Evolutionary conservation across 2,113 vertebrate genomes (phyloP), one percentile per base, ranked within the genome.

Genomic region (Typhlomys cinereus): DNA sequence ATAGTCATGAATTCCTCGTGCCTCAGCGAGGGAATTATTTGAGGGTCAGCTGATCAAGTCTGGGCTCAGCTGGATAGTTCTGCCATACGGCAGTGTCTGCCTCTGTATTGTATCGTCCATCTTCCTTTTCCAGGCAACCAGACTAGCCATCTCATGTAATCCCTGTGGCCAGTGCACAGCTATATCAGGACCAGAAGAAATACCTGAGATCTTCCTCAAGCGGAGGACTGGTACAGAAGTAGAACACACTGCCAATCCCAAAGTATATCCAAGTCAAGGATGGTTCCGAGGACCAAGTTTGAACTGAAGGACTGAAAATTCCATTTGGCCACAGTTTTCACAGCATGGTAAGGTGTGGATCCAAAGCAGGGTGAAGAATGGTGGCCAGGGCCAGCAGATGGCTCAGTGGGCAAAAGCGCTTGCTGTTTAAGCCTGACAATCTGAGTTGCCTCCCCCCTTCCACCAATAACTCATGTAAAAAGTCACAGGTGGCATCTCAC

Each of bases 51-150:
- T 71, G 61, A 17, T 25, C 17, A 88, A n/a, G n/a, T n/a, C n/a
- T n/a, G n/a, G n/a, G n/a, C n/a, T n/a, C 14, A 14, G 23, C 29
- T 2, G 23, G n/a, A 10, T 15, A 31, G 15, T 54, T 93, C 54
- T 67, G 39, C n/a, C 20, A 2, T 0, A 4, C 6, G 3, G 1
- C 17, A 17, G 2, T 23, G 29, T 61, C 64, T 76, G 27, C n/a
- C 27, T 74, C 25, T 66, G 50, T 13, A n/a, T n/a, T 31, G 20
- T n/a, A n/a, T 50, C 39, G 66, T 69, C 44, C 8, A 4, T 83
- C 17, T 27, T 79, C 41, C 41, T 70, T 34, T 36, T 7, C 34
- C 39, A 34, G 44, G 25, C 25, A 39, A 34, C 31, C 25, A 41
- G 31, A 54, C 4, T 34, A 62, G 4, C n/a, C 27, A 27, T 64